A percentile compares a stretch with the other conserved stretches of the same genome.
Evolutionary conservation across 2,888 invertebrate genomes (phyloP).

Genomic region (Itoplectis maculator): DNA sequence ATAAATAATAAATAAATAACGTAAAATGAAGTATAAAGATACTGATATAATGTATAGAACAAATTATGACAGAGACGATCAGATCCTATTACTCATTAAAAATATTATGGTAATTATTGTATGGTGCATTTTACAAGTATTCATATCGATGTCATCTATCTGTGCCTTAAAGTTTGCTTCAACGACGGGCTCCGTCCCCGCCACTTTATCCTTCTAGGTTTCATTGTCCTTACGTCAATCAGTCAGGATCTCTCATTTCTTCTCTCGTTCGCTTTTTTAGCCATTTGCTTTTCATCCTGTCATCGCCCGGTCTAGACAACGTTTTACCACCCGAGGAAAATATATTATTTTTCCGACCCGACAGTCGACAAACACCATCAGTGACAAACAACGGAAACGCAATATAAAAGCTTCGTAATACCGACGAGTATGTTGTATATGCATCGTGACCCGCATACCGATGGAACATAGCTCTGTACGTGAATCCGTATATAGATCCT

Average conservation of each 20-base stretch:
- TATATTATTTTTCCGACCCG: conserved; percentile 37
- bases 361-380: conserved; percentile 37
- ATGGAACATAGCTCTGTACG: neutral
- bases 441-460: neutral
- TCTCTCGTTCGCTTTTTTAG: conserved; percentile 36
- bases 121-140: neutral
- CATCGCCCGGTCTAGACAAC: conserved; percentile 17
- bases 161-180: neutral
- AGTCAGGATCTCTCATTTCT: conserved; percentile 38
- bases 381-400: conserved; percentile 30
- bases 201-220: conserved; percentile 60
- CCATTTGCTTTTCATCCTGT: conserved; percentile 35
- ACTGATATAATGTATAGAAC: too few species aligned
- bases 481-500: neutral
- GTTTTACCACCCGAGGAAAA: conserved; percentile 24
- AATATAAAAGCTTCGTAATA: conserved; percentile 25
- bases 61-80: too few species aligned
- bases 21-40: too few species aligned
- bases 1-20: too few species aligned
- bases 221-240: conserved; percentile 35
- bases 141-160: neutral
- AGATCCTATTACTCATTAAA: neutral
- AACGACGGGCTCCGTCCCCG: conserved; percentile 36
- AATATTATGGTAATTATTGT: conserved; percentile 3
- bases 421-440: neutral